These are phyloP conservation scores for Callionymus lyra DNA, from an alignment of 2,113 vertebrate genomes.

Conservation along the genomic window DNA sequence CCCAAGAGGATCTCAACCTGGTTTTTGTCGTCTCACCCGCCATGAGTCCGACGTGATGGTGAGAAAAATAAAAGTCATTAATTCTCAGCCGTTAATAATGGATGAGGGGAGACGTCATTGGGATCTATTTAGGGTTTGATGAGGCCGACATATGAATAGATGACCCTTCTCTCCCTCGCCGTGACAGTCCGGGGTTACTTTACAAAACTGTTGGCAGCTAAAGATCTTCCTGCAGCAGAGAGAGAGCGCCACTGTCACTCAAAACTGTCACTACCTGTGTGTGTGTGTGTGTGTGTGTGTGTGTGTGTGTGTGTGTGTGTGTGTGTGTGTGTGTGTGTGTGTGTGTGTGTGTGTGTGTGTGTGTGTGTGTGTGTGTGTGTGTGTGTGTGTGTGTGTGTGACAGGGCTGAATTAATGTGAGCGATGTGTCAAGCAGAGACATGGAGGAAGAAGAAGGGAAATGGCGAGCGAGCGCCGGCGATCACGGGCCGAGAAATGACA, in stretches of 20 bases:
- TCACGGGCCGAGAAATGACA: slow-evolving; percentile 24
- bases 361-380: too few relatives aligned
- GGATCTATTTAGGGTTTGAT: slow-evolving; percentile 57
- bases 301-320: slow-evolving; percentile 31
- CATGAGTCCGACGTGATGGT: too few relatives aligned
- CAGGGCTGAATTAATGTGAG: slow-evolving; percentile 58
- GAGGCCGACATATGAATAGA: slow-evolving; percentile 50
- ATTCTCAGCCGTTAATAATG: slow-evolving; percentile 52
- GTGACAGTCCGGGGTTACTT: slow-evolving; percentile 63
- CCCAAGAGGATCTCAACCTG: too few relatives aligned
- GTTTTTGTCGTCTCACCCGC: too few relatives aligned
- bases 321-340: slow-evolving; percentile 7
- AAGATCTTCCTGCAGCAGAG: slow-evolving; percentile 63
- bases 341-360: too few relatives aligned
- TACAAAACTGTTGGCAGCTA: slow-evolving; percentile 53
- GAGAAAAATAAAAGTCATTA: slow-evolving; percentile 26
- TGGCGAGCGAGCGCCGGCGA: slow-evolving; percentile 35
- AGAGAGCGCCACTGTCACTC: slow-evolving; percentile 59
- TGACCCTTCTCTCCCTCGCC: slow-evolving; percentile 48
- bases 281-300: background rate
- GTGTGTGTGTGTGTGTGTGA: slow-evolving; percentile 20
- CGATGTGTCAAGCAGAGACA: slow-evolving; percentile 44
- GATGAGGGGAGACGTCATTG: slow-evolving; percentile 46
- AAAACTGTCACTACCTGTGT: slow-evolving; percentile 30
- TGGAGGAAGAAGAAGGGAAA: slow-evolving; percentile 52